Base-by-base conservation (phyloP, 2,888 invertebrate genomes). In the Antitype chi region DNA sequence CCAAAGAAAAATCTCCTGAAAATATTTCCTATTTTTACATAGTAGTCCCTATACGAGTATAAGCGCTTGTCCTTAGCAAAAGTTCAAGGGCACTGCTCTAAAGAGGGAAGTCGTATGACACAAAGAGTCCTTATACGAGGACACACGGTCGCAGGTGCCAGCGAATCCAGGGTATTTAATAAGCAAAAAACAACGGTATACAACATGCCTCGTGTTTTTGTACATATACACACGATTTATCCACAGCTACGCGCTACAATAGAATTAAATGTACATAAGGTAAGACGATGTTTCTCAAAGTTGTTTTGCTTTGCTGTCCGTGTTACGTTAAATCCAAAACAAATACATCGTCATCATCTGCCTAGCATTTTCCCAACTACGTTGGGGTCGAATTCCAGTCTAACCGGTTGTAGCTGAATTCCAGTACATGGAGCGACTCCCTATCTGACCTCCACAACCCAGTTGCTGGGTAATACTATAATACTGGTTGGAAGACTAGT, bases 141-240 rank as follows among this genome's bases (percentile, higher is more conserved):
- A 52, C 63, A 57, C 49, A 59, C 59, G 74, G 76, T 57, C 72
- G 59, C 74, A 82, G 86, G 86, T 78, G 82, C 23, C 11, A 13
- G 74, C 52, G 38, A 80, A 69, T 72, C 75, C 68, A 11, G 80
- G 57, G 59, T 81, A 77, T 85, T 80, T 76, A 83, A 80, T 78
- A 83, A 81, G 71, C 81, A 83, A 81, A 76, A 85, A 86, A 86
- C 64, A 81, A 38, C 49, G 25, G n/a, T 66, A 20, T 74, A 60
- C n/a, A 63, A 67, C 55, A 38, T 64, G 64, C 32, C 64, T 67
- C 70, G 28, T 70, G 23, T 66, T 28, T 23, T 49, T 59, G 25
- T 53, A 52, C 25, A 8, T n/a, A 17, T 20, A 66, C 53, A 63
- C 59, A 67, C 72, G 32, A 49, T 55, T 71, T 66, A 38, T 70